Conservation (phyloP, 2,888 invertebrate species). For the Sepiola atlantica region DNA sequence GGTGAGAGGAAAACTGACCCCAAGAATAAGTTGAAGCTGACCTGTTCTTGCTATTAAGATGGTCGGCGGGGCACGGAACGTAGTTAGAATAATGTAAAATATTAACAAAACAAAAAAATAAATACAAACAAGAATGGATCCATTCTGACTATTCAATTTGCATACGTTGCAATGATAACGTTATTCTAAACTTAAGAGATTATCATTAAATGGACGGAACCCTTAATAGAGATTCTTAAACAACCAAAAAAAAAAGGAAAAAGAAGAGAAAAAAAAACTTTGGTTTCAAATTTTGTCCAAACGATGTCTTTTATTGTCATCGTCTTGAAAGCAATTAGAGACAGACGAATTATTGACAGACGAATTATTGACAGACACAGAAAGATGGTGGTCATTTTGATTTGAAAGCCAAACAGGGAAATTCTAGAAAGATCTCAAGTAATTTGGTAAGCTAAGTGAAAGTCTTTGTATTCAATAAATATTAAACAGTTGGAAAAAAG, state of each 20-base stretch:
- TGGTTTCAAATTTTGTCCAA: not conserved
- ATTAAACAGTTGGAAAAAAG: not conserved
- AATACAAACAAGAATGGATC: too few species aligned
- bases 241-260: too few species aligned
- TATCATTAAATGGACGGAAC: not conserved
- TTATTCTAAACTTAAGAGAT: not conserved
- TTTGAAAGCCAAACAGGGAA: not conserved
- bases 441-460: not conserved
- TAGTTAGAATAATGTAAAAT: too few species aligned
- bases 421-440: not conserved
- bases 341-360: not conserved
- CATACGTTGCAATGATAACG: too few species aligned
- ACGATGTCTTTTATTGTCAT: not conserved
- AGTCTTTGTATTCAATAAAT: not conserved
- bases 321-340: not conserved
- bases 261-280: not conserved
- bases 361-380: not conserved
- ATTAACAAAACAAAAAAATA: too few species aligned
- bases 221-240: not conserved
- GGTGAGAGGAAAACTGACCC: too few species aligned
- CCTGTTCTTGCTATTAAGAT: too few species aligned
- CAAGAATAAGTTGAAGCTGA: too few species aligned
- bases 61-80: too few species aligned
- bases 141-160: too few species aligned
- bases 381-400: not conserved